These are phyloP conservation scores for Hemicentrotus pulcherrimus DNA, from an alignment of 35 echinoderm and acorn worm species.

Conservation along the genomic window DNA sequence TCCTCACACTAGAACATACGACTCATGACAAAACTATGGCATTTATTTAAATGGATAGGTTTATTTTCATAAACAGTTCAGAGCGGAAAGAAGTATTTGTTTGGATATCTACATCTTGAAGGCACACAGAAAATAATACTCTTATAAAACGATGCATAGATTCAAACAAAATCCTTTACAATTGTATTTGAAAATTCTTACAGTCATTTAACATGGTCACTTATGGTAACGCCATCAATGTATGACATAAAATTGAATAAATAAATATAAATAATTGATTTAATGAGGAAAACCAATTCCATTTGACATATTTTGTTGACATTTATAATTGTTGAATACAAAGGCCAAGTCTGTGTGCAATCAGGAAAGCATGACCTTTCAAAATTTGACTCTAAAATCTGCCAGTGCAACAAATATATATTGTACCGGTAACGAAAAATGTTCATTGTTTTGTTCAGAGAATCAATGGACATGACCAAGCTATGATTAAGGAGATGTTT, in stretches of 20 bases:
- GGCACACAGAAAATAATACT: slow-evolving; percentile 37
- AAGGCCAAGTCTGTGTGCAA: not conserved
- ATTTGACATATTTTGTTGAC: not conserved
- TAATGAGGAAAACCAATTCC: too few species aligned
- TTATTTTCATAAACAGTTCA: not conserved
- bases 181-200: not conserved
- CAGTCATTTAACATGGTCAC: not conserved
- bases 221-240: not conserved
- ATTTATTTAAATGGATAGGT: not conserved
- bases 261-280: not conserved
- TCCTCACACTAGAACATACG: not conserved
- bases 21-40: not conserved
- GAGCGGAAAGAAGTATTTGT: not conserved
- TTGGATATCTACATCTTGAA: slow-evolving; percentile 2
- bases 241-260: not conserved
- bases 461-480: not conserved
- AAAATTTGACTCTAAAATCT: not conserved
- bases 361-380: not conserved
- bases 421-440: too few species aligned
- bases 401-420: not conserved
- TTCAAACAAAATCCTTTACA: not conserved
- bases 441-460: not conserved
- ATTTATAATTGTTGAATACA: not conserved
- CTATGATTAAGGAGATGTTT: not conserved
- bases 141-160: slow-evolving; percentile 4